Percentiles rank a stretch among this genome's conserved stretches.
phyloP scores from a whole-genome alignment of 2,888 invertebrate genomes.

The Imbricaverruca yamaguchii region DNA sequence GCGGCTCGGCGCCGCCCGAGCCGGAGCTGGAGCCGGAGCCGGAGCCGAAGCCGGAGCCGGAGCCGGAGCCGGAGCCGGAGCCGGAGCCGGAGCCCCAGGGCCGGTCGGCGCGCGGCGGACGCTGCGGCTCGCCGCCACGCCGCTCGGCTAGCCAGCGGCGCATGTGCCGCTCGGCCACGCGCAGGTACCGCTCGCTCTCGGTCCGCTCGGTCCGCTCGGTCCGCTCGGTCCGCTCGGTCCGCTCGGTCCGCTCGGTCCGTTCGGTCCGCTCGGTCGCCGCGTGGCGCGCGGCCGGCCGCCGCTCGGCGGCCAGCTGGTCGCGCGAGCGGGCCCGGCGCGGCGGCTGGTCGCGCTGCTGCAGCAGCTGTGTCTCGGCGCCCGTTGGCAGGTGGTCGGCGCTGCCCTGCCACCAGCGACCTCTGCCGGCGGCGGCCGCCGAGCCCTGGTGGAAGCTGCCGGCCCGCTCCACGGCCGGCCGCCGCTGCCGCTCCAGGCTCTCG shows the following conservation, averaged over 20 bases:
- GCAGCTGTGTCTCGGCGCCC: not conserved
- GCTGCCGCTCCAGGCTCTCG: not conserved
- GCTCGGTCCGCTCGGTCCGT: no score
- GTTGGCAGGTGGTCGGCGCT: not conserved
- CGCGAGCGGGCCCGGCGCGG: not conserved
- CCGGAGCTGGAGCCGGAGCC: not conserved
- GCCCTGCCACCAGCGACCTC: not conserved
- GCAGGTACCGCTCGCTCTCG: not conserved
- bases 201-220: no score
- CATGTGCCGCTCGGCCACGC: not conserved
- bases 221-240: no score
- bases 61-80: not conserved
- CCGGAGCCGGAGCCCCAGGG: not conserved
- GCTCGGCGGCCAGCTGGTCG: not conserved
- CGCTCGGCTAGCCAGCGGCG: not conserved
- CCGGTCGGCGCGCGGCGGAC: not conserved
- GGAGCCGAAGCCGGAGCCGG: not conserved
- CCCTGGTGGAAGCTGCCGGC: conserved; percentile 13
- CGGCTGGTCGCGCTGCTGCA: not conserved
- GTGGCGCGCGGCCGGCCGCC: not conserved
- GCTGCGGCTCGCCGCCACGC: not conserved
- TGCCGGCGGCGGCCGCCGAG: not conserved
- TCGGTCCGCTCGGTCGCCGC: no score
- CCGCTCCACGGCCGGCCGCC: not conserved
- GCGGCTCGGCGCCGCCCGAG: not conserved